These are phyloP conservation scores for Lissonota sp. DNA, from an alignment of 2,888 invertebrate species.

Conservation along the genomic window DNA sequence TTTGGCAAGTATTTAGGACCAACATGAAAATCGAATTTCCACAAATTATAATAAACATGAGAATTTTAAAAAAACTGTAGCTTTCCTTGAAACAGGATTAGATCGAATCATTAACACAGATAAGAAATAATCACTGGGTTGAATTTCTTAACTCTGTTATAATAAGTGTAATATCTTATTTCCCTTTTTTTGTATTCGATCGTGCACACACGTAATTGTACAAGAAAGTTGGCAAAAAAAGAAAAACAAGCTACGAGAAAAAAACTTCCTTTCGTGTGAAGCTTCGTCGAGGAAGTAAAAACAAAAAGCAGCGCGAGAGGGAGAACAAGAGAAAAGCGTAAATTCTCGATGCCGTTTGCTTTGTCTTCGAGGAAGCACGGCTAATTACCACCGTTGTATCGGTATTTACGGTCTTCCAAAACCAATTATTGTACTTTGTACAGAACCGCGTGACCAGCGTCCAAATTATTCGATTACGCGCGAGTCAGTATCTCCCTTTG, in stretches of 20 bases:
- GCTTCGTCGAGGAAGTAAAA: slow-evolving; percentile 3
- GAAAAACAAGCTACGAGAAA: slow-evolving; percentile 29
- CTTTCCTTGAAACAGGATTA: no score
- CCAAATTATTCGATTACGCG: slow-evolving; percentile 69
- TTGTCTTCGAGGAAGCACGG: slow-evolving; percentile 54
- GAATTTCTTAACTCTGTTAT: not conserved
- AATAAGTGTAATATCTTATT: not conserved
- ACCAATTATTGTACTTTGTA: slow-evolving; percentile 68
- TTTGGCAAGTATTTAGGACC: no score
- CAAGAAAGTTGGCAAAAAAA: slow-evolving; percentile 11
- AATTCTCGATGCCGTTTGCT: slow-evolving; percentile 21
- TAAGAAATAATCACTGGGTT: no score
- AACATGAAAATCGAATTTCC: no score
- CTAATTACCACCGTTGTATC: slow-evolving; percentile 68
- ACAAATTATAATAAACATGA: no score
- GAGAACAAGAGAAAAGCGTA: slow-evolving; percentile 18
- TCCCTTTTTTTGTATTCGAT: not conserved
- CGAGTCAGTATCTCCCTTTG: slow-evolving; percentile 1
- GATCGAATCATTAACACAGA: no score
- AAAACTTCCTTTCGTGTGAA: slow-evolving; percentile 41
- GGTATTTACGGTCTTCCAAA: slow-evolving; percentile 68
- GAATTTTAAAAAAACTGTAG: no score
- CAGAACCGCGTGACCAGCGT: slow-evolving; percentile 68
- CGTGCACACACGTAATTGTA: not conserved
- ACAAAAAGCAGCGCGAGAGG: not conserved